Evolutionary conservation across 2,113 vertebrate species (phyloP), one percentile per base, ranked within the genome.

Genomic region (Myiozetetes cayanensis): DNA sequence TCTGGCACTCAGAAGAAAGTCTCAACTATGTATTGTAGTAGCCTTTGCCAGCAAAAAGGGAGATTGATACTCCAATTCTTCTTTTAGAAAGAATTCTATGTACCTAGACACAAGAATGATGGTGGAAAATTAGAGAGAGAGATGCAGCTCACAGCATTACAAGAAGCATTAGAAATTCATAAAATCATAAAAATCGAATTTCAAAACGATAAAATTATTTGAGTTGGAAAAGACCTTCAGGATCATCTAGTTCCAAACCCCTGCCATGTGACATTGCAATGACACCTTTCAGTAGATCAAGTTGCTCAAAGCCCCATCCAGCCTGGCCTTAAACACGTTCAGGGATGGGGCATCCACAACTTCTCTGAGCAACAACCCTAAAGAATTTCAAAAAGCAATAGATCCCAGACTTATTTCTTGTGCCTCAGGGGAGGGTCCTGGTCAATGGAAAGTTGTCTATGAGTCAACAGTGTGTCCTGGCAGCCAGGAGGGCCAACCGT

Each of bases 371-470:
- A 83, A 15, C 15, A 70, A 8, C 33, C 27, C 11, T 27, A 23
- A 0, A 56, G 68, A 50, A 65, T 67, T 83, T 65, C 16, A 68
- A 72, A 55, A 67, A 84, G 14, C 15, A 81, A 37, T 19, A 75
- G 31, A 91, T 65, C 28, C 21, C 33, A 73, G 15, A 55, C 22
- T n/a, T n/a, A 56, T 49, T 31, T 71, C 7, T 77, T 49, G 27
- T 68, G 39, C 23, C 31, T 75, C 28, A 59, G 18, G 17, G 55
- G 6, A 76, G 21, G 14, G 47, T 47, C 30, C 8, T 41, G 27
- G 5, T 33, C 0, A 0, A 16, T 11, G 18, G 35, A 1, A 70
- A 43, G n/a, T 1, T 63, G 22, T 43, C 35, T 0, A 4, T 35
- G 47, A 47, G n/a, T 2, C 62, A 83, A 21, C 55, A 76, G 62